Conservation (phyloP, 2,888 invertebrate genomes). For the Pandemis cinnamomeana region DNA sequence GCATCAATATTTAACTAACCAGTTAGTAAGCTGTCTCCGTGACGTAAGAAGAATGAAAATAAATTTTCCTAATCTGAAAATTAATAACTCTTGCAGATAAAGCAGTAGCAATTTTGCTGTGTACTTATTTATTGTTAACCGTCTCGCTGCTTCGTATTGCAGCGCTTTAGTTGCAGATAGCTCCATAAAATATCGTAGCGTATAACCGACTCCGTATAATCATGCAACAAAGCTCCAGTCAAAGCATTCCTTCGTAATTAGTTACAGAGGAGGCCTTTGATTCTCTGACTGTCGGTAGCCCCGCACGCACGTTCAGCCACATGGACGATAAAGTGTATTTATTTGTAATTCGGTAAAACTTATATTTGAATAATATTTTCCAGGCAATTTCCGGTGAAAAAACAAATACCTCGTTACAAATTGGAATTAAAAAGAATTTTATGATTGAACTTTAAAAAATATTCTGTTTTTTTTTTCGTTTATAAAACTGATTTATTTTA, state of each 20-base stretch:
- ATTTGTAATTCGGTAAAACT: not conserved
- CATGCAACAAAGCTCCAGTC: slow-evolving; percentile 41
- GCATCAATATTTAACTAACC: not conserved
- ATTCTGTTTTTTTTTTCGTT: no score
- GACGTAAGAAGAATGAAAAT: not conserved
- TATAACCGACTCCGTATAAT: slow-evolving; percentile 25
- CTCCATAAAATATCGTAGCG: slow-evolving; percentile 10
- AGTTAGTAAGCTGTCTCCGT: not conserved
- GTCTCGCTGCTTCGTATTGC: slow-evolving; percentile 14
- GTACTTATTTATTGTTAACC: slow-evolving; percentile 15
- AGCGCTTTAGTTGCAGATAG: slow-evolving; percentile 31
- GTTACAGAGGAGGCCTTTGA: slow-evolving; percentile 45
- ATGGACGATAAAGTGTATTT: not conserved
- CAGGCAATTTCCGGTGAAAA: no score
- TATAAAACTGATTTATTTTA: no score
- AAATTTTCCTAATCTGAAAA: not conserved
- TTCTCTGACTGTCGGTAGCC: slow-evolving; percentile 41
- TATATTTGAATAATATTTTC: no score
- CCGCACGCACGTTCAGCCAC: not conserved
- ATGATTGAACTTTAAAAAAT: no score
- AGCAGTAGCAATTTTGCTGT: slow-evolving; percentile 9
- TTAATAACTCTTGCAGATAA: slow-evolving; percentile 6
- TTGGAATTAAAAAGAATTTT: no score
- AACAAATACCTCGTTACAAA: no score
- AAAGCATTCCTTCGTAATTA: slow-evolving; percentile 50